phyloP scores from a whole-genome alignment of 2,797 vertebrate species.

The Mico argentatus region DNA sequence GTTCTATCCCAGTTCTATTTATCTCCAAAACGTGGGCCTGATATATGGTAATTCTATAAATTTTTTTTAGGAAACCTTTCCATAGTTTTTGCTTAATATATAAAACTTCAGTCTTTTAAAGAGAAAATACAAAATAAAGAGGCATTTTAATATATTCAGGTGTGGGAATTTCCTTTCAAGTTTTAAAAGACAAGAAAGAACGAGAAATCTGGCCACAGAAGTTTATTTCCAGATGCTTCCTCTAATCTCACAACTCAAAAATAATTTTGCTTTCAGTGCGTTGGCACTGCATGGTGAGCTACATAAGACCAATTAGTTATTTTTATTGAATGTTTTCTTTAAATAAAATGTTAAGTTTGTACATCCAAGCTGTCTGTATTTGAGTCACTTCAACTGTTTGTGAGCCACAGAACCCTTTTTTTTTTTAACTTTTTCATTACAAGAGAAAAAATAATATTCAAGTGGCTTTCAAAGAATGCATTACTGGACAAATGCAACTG shows the following conservation, averaged over 20 bases:
- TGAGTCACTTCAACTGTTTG: not conserved
- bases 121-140: not conserved
- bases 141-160: not conserved
- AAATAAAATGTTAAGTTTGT: constrained; percentile 25
- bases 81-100: not conserved
- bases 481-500: not conserved
- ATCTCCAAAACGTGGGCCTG: not conserved
- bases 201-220: not conserved
- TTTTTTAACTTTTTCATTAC: not conserved
- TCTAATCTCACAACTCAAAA: constrained; percentile 15
- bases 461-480: not conserved
- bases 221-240: constrained; percentile 17
- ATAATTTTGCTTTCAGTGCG: not conserved
- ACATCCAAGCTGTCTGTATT: not conserved
- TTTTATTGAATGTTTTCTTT: constrained; percentile 12
- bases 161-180: not conserved
- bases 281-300: not conserved
- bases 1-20: not conserved
- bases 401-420: not conserved
- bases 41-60: not conserved
- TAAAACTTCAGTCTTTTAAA: not conserved
- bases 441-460: not conserved
- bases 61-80: not conserved
- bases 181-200: constrained; percentile 23
- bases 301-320: not conserved